A percentile compares a stretch with the other conserved stretches of the same genome.
Evolutionary conservation across 2,797 vertebrate species (phyloP).

Genomic region (Picus viridis): DNA sequence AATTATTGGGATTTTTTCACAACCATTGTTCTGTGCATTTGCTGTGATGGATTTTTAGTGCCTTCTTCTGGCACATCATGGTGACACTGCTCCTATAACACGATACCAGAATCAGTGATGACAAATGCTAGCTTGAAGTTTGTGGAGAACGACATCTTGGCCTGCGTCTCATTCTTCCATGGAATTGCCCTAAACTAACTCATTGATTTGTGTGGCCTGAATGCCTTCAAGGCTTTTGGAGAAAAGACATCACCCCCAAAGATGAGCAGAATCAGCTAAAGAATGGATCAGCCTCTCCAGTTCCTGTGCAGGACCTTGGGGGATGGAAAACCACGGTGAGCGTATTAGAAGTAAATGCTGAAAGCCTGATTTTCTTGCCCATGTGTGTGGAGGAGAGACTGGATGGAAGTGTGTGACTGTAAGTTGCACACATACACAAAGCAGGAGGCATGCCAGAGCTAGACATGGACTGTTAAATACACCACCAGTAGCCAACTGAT

Average conservation of each 20-base stretch:
- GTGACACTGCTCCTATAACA: background rate
- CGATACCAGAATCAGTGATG: background rate
- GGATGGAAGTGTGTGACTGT: background rate
- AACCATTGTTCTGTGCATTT: background rate
- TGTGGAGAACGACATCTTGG: too few relatives aligned
- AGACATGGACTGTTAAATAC: background rate
- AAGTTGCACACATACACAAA: background rate
- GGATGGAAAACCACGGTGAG: background rate
- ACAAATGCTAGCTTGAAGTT: background rate
- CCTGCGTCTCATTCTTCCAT: background rate
- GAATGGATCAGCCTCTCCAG: background rate
- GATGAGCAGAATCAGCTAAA: background rate
- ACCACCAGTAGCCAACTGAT: background rate
- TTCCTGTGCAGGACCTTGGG: background rate
- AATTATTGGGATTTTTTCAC: background rate
- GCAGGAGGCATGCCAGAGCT: background rate
- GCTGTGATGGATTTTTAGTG: background rate
- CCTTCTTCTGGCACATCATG: background rate
- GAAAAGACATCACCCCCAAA: background rate
- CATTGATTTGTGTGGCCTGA: background rate
- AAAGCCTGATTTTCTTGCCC: background rate
- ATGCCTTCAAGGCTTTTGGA: background rate
- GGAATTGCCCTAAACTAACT: background rate
- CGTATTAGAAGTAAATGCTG: background rate
- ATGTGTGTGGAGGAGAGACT: background rate